phyloP scores from a whole-genome alignment of 2,797 vertebrate species.

The Acanthurus lineatus region DNA sequence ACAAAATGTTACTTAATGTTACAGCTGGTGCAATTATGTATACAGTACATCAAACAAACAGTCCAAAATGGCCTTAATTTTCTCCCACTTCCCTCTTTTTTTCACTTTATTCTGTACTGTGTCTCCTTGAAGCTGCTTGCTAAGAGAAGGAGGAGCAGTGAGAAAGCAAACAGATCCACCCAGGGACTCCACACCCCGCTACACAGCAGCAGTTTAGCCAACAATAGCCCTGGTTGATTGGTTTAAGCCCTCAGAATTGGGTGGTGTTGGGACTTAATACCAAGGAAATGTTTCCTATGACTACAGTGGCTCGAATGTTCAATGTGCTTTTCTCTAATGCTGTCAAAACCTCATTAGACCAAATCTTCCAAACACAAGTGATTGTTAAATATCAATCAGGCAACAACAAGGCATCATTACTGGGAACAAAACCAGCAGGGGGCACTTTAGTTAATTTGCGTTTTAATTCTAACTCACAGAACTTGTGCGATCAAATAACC shows the following conservation, averaged over 20 bases:
- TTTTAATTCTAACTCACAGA: not conserved
- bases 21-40: not conserved
- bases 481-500: not conserved
- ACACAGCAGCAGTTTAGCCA: slow-evolving; percentile 47
- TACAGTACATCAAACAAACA: not conserved
- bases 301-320: not conserved
- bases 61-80: slow-evolving; percentile 19
- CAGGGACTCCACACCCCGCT: slow-evolving; percentile 43
- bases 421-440: not conserved
- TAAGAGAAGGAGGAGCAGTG: slow-evolving; percentile 30
- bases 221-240: slow-evolving; percentile 66
- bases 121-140: slow-evolving; percentile 40
- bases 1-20: slow-evolving; percentile 2
- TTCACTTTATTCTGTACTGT: slow-evolving; percentile 22
- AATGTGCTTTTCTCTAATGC: slow-evolving; percentile 6
- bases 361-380: not conserved
- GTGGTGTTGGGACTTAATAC: slow-evolving; percentile 40
- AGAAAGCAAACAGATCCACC: slow-evolving; percentile 43
- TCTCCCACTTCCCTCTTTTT: not conserved
- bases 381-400: slow-evolving; percentile 18
- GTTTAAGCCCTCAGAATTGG: slow-evolving; percentile 29
- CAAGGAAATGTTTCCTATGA: slow-evolving; percentile 20
- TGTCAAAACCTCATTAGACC: not conserved
- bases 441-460: not conserved
- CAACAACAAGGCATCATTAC: not conserved